phyloP scores from a whole-genome alignment of 2,113 vertebrate genomes.

The Trachemys scripta region DNA sequence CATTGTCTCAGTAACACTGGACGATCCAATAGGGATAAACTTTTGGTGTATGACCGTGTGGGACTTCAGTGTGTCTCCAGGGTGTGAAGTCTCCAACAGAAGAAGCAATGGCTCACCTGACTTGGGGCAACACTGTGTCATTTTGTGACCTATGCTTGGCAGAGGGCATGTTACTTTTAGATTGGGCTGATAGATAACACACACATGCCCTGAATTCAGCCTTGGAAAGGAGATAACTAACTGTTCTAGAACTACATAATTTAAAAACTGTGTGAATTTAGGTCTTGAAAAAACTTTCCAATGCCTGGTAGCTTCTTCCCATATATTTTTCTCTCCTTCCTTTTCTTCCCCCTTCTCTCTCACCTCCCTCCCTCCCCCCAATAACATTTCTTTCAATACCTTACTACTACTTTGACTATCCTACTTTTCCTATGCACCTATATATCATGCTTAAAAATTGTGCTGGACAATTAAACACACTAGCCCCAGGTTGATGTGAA shows the following conservation, averaged over 20 bases:
- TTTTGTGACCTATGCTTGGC: not conserved
- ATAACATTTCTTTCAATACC: not conserved
- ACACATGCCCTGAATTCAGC: not conserved
- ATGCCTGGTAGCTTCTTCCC: not conserved
- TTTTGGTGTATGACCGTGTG: not conserved
- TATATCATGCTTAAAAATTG: not conserved
- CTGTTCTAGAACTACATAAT: not conserved
- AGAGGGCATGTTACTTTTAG: not conserved
- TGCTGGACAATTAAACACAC: not conserved
- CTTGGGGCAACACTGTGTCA: not conserved
- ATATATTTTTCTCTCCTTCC: not conserved
- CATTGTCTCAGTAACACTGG: not conserved
- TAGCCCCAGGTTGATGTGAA: not conserved
- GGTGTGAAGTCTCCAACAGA: not conserved
- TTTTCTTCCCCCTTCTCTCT: not conserved
- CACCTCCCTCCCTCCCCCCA: too few relatives aligned
- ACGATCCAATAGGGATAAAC: not conserved
- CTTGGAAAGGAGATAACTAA: not conserved
- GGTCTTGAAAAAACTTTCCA: not conserved
- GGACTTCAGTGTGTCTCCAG: rapidly evolving
- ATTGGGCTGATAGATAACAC: not conserved
- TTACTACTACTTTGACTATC: not conserved
- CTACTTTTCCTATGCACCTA: not conserved
- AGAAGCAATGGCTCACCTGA: not conserved
- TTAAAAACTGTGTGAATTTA: not conserved